Evolutionary conservation across 2,888 invertebrate species (phyloP), one percentile per base, ranked within the genome.

Genomic region (Eucera pruinosa): DNA sequence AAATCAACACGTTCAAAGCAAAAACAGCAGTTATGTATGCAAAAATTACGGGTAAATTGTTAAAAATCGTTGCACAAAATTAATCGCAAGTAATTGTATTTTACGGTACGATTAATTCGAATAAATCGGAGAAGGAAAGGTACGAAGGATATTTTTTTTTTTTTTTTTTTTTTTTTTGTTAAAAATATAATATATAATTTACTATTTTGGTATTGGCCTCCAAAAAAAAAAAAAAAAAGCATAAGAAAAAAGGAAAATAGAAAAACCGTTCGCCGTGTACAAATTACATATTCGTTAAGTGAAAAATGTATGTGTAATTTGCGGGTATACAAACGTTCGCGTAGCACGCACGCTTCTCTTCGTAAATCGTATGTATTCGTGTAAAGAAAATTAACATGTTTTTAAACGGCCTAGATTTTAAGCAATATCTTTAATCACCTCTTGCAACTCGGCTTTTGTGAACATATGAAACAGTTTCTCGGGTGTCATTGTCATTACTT

Each of bases 401-500:
- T n/a, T 55, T 67, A 57, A 69, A 66, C 54, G 27, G 18, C 68
- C 68, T 61, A 74, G 74, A 55, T 71, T 82, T 94, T 94, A 96
- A 91, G 95, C 95, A 92, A 96, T 94, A 82, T 95, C 95, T 89
- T 94, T 94, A 93, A 98, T 97, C 92, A 97, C 96, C 94, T 96
- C 96, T 88, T 98, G 98, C 0, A 99, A 95, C 91, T 98, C 97
- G 78, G 97, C 97, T 93, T 97, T 96, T 2, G 95, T 94, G 90
- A 96, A 97, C 97, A 98, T 97, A 87, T 97, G 96, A 93, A 98
- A 99, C 87, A 96, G 93, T 25, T 94, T 95, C 27, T 94, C 94
- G 0, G 96, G 96, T 0, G 98, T 98, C 94, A 99, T 97, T 41
- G 97, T 97, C 92, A 98, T 98, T 82, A 99, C 97, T 93, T 99